These are phyloP conservation scores for Tragelaphus scriptus DNA, from an alignment of 2,113 vertebrate genomes.

Conservation along the genomic window DNA sequence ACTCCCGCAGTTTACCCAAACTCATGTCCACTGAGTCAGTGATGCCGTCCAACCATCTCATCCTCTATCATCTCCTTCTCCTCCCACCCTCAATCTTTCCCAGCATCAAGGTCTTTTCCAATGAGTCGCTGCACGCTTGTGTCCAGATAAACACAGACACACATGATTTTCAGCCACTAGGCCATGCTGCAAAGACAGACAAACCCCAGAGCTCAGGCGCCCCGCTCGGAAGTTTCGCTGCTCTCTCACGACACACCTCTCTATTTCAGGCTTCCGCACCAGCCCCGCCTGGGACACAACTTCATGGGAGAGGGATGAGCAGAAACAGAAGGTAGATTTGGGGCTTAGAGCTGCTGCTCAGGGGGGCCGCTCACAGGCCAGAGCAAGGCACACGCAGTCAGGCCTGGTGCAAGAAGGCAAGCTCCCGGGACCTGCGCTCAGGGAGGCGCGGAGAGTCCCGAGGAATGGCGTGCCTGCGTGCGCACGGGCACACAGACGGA, in stretches of 20 bases:
- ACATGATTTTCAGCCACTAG: no score
- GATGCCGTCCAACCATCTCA: not conserved
- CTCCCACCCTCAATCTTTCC: not conserved
- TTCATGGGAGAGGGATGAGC: not conserved
- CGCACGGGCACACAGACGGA: rapidly evolving
- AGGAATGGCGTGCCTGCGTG: rapidly evolving
- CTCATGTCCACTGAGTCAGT: not conserved
- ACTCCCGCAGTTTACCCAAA: not conserved
- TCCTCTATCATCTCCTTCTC: not conserved
- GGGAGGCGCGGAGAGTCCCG: rapidly evolving
- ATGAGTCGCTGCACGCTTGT: not conserved
- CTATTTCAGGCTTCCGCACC: not conserved
- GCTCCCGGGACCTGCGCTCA: not conserved
- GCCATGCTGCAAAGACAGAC: not conserved
- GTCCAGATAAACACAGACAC: not conserved
- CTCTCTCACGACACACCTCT: not conserved
- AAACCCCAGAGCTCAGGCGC: not conserved
- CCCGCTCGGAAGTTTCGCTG: not conserved
- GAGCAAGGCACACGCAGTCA: not conserved
- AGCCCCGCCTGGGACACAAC: not conserved
- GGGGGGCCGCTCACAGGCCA: not conserved
- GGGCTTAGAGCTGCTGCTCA: not conserved
- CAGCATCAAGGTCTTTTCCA: not conserved
- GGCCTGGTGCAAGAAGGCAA: not conserved
- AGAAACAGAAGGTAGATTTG: not conserved